These are phyloP conservation scores for Crotalus horridus DNA, from an alignment of 2,113 vertebrate genomes.

Conservation along the genomic window DNA sequence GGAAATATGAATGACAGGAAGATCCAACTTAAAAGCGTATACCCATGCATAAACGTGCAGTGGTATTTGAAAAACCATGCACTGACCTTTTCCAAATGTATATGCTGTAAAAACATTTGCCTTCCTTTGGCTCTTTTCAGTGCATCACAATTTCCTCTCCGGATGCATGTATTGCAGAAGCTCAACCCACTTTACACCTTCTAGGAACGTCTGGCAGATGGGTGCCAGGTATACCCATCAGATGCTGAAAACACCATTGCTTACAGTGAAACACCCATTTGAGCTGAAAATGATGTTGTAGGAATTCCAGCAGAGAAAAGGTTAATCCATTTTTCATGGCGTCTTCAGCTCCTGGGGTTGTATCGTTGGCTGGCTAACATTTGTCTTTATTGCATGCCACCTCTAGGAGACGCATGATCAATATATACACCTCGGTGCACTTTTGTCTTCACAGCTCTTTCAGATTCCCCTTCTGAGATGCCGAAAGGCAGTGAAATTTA, in stretches of 20 bases:
- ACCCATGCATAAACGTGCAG: constrained; percentile 4
- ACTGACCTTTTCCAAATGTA: constrained; percentile 25
- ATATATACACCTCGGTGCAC: not conserved
- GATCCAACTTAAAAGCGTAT: not conserved
- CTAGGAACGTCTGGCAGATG: constrained; percentile 8
- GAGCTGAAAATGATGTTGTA: constrained; percentile 16
- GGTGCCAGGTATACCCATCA: constrained; percentile 18
- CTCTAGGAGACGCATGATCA: not conserved
- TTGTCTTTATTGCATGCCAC: not conserved
- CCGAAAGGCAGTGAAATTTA: constrained; percentile 19
- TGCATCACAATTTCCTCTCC: not conserved
- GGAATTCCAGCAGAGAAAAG: constrained; percentile 28
- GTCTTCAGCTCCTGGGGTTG: not conserved
- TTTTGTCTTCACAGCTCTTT: not conserved
- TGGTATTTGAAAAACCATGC: constrained; percentile 39
- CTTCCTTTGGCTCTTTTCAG: not conserved
- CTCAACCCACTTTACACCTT: constrained; percentile 1
- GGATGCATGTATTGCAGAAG: constrained; percentile 12
- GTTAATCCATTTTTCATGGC: constrained; percentile 31
- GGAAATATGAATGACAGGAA: not conserved
- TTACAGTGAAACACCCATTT: constrained; percentile 28
- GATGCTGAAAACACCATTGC: constrained; percentile 16
- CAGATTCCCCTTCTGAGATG: constrained; percentile 2
- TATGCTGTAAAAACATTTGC: constrained; percentile 9
- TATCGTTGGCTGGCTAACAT: constrained; percentile 10